Conservation (phyloP, 2,797 vertebrate genomes). For the Protosalanx chinensis region DNA sequence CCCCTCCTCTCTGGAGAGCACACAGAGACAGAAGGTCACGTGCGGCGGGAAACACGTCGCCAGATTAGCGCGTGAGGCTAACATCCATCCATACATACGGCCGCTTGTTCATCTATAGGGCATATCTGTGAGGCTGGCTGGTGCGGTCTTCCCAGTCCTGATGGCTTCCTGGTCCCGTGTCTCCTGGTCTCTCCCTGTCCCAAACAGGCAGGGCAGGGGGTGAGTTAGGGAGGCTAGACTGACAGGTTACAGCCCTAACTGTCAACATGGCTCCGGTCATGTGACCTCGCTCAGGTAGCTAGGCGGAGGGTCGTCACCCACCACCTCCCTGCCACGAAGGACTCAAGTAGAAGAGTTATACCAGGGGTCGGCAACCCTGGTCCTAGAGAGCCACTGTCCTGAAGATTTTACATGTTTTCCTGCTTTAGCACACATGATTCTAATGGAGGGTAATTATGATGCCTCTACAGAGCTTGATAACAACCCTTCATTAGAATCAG, state of each 20-base stretch:
- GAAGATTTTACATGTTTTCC: too few species aligned
- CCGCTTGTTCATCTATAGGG: background rate
- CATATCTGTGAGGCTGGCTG: background rate
- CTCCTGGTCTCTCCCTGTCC: background rate
- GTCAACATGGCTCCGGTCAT: slow-evolving; percentile 9
- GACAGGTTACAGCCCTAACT: slow-evolving; percentile 20
- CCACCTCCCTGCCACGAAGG: background rate
- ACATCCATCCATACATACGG: background rate
- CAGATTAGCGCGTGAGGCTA: background rate
- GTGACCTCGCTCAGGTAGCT: slow-evolving; percentile 4
- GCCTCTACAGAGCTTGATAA: background rate
- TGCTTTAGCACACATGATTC: too few species aligned
- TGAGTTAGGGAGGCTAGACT: slow-evolving; percentile 11
- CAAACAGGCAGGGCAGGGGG: slow-evolving; percentile 15
- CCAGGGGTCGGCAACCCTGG: too few species aligned
- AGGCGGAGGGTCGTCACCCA: slow-evolving; percentile 4
- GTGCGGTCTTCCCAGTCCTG: slow-evolving; percentile 15
- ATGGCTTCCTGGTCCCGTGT: slow-evolving; percentile 17
- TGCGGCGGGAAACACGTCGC: too few species aligned
- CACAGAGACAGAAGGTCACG: background rate
- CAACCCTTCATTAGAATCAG: too few species aligned
- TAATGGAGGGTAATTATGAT: too few species aligned
- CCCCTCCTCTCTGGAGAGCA: slow-evolving; percentile 39
- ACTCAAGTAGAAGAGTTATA: background rate
- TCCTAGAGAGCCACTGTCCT: too few species aligned